A percentile compares a stretch with the other conserved stretches of the same genome.
phyloP scores from a whole-genome alignment of 2,797 vertebrate genomes.

The Acanthiza pusilla region DNA sequence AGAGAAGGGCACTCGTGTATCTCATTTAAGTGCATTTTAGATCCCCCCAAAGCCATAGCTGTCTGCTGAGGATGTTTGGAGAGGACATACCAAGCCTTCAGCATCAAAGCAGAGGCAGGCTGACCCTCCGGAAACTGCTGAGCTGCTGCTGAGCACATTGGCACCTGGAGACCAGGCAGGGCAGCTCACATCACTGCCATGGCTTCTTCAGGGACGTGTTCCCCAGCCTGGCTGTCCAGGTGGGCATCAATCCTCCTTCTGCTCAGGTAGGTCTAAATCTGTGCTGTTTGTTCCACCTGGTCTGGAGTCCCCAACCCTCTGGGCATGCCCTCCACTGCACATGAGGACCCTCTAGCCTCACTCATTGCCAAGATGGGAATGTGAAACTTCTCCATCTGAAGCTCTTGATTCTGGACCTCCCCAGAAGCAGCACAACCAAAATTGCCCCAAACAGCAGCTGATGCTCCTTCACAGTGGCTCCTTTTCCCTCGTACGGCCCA shows the following conservation, averaged over 20 bases:
- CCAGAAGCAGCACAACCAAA: neutral
- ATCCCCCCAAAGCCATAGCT: neutral
- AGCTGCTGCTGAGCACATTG: too few species aligned
- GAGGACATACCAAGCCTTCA: neutral
- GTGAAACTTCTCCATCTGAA: neutral
- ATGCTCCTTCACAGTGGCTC: neutral
- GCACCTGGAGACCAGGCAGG: neutral
- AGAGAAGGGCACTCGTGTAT: accelerated
- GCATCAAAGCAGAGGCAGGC: neutral
- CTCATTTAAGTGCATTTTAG: neutral
- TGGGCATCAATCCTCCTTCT: neutral
- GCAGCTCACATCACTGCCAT: neutral
- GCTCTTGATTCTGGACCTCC: neutral
- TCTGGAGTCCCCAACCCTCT: neutral
- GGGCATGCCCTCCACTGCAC: accelerated
- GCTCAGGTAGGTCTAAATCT: neutral
- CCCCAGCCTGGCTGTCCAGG: neutral
- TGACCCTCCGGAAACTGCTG: neutral
- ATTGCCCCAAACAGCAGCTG: neutral
- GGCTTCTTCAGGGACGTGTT: neutral
- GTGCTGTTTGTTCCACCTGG: neutral
- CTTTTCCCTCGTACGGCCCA: neutral
- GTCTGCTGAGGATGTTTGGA: neutral
- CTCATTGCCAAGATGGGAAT: neutral
- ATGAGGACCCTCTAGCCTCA: neutral